A percentile compares a stretch with the other conserved stretches of the same genome.
Conservation (phyloP, 1,140 invertebrate genomes). For the Chionoecetes opilio region DNA sequence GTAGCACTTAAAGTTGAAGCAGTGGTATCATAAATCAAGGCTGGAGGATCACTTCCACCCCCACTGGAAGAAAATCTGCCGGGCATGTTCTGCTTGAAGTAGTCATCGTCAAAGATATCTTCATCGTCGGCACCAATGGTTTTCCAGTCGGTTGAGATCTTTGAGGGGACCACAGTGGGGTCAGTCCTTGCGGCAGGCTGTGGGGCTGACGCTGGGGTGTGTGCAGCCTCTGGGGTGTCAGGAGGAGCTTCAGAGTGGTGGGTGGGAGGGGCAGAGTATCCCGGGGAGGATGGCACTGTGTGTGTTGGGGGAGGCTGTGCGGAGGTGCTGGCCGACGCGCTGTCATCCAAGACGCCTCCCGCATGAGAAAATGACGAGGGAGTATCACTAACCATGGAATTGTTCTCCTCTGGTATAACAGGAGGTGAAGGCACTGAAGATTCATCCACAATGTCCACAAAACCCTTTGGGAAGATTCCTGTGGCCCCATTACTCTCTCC, state of each 20-base stretch:
- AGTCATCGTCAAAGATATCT: conserved; percentile 82
- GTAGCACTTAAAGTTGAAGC: conserved; percentile 41
- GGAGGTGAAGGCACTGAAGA: conserved; percentile 64
- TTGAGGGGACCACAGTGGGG: conserved; percentile 56
- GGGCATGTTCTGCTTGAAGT: conserved; percentile 82
- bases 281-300: no score
- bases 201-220: neutral
- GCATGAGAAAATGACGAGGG: neutral
- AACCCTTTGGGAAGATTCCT: conserved; percentile 83
- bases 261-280: neutral
- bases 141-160: conserved; percentile 74
- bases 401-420: conserved; percentile 40
- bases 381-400: neutral
- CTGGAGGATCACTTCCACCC: neutral
- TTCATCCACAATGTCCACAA: conserved; percentile 82
- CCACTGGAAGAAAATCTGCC: conserved; percentile 74
- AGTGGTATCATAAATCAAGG: neutral
- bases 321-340: neutral
- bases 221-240: neutral
- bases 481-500: conserved; percentile 82
- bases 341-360: neutral
- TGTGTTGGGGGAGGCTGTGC: neutral
- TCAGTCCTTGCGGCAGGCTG: neutral
- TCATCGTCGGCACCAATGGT: conserved; percentile 69
- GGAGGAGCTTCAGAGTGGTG: neutral